Evolutionary conservation across 2,888 invertebrate genomes (phyloP).

Genomic region (Phasia obesa): DNA sequence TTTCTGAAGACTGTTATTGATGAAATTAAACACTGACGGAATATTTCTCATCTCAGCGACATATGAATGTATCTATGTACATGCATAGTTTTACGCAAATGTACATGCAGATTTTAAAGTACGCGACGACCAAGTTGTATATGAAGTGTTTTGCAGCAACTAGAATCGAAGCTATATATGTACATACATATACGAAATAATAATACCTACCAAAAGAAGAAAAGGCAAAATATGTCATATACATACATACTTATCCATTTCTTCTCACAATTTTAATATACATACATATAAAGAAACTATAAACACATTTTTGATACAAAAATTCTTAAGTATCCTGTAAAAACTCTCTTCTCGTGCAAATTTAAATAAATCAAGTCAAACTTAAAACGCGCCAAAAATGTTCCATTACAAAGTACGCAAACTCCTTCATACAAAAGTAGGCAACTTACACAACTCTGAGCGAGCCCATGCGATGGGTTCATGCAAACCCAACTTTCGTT

Average conservation of each 20-base stretch:
- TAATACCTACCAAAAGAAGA: not conserved
- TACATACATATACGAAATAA: too few relatives aligned
- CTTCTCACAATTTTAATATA: too few relatives aligned
- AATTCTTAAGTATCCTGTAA: constrained; percentile 22
- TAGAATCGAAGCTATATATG: too few relatives aligned
- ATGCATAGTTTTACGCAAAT: too few relatives aligned
- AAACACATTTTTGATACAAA: not conserved
- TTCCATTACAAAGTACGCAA: constrained; percentile 70
- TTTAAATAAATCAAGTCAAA: constrained; percentile 54
- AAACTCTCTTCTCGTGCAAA: constrained; percentile 24
- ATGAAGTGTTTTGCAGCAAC: too few relatives aligned
- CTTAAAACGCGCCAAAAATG: constrained; percentile 74
- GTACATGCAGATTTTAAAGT: too few relatives aligned
- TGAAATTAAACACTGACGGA: too few relatives aligned
- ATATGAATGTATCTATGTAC: too few relatives aligned
- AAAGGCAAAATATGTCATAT: not conserved
- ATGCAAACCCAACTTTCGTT: constrained; percentile 54
- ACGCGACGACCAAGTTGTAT: too few relatives aligned
- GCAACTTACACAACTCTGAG: constrained; percentile 29
- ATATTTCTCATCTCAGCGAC: too few relatives aligned
- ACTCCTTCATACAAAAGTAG: constrained; percentile 66
- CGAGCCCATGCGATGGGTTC: not conserved
- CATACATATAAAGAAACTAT: too few relatives aligned
- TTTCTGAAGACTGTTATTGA: too few relatives aligned
- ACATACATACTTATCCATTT: not conserved